Base-by-base conservation (phyloP, 1,140 invertebrate species). In the Rhopalosiphum padi region DNA sequence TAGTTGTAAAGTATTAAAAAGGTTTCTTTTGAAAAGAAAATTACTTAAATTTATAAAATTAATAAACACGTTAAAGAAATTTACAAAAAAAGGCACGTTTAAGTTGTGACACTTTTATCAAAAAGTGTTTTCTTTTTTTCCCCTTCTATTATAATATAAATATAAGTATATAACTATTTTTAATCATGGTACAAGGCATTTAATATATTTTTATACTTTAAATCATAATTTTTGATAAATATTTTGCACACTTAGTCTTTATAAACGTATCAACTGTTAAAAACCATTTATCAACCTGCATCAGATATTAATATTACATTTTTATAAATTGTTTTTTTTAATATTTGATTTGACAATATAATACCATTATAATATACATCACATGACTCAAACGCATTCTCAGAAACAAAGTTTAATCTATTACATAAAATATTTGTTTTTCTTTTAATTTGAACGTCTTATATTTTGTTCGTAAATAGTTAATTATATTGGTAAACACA, bases 131-230 rank as follows among this genome's bases (percentile, higher is more conserved):
- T 83, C 7, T 83, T 83, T 85, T 83, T 37, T 30, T 4, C 23
- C 83, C 22, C 37, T 77, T 77, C 30, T 77, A 77, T 77, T 77
- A 77, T 77, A n/a, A 77, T 77, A 77, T 18, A 15, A 68, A 41
- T 41, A 41, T 41, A 41, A 41, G 41, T 41, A 35, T 77, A 77
- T n/a, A 35, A n/a, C 60, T 77, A 77, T 77, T 77, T 86, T 86
- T 86, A 30, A 46, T 86, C 85, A 30, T 41, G 43, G 25, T 30
- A 46, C 85, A 41, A 86, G 15, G 30, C 46, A 25, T 41, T 37
- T 85, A 85, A 41, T 85, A 85, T 85, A 85, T 85, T 85, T 86
- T 86, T n/a, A 86, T 21, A 46, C 43, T 86, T 86, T 86, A 15
- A 41, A 85, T 85, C 85, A 86, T 46, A 86, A 30, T 86, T 86